Evolutionary conservation across 2,888 invertebrate genomes (phyloP).

Genomic region (Eupsilia transversa): DNA sequence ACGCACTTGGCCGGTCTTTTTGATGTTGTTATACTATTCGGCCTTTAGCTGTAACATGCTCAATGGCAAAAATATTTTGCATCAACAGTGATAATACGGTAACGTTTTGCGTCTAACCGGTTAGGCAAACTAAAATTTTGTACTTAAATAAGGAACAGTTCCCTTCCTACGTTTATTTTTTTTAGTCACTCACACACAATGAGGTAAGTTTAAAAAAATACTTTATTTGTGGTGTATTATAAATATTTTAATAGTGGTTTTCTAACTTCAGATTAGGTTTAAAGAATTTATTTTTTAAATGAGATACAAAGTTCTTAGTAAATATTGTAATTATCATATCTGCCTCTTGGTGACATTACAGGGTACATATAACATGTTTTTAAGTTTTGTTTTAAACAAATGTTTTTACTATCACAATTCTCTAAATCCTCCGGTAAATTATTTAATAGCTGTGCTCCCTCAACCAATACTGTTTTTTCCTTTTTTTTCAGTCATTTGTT

Average conservation of each 20-base stretch:
- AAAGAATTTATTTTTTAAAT: too few species aligned
- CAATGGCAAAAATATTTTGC: background rate
- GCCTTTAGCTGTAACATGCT: constrained; percentile 28
- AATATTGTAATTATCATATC: too few species aligned
- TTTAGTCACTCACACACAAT: background rate
- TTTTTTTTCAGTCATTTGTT: too few species aligned
- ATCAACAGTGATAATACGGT: constrained; percentile 5
- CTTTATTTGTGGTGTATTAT: background rate
- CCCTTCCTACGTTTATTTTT: background rate
- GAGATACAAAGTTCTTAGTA: too few species aligned
- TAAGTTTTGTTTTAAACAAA: too few species aligned
- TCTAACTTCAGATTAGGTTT: background rate
- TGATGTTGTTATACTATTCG: background rate
- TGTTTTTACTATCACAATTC: too few species aligned
- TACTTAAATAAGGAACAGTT: background rate
- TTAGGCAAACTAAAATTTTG: background rate
- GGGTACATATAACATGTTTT: too few species aligned
- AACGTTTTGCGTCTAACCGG: background rate
- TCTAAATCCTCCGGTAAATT: too few species aligned
- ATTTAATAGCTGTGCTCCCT: too few species aligned
- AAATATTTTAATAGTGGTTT: background rate
- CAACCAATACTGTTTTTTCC: too few species aligned
- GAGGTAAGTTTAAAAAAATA: constrained; percentile 19
- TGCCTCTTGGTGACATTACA: too few species aligned
- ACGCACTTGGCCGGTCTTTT: too few species aligned